Evolutionary conservation across 2,888 invertebrate genomes (phyloP), one percentile per base, ranked within the genome.

Genomic region (Zeuzera pyrina): DNA sequence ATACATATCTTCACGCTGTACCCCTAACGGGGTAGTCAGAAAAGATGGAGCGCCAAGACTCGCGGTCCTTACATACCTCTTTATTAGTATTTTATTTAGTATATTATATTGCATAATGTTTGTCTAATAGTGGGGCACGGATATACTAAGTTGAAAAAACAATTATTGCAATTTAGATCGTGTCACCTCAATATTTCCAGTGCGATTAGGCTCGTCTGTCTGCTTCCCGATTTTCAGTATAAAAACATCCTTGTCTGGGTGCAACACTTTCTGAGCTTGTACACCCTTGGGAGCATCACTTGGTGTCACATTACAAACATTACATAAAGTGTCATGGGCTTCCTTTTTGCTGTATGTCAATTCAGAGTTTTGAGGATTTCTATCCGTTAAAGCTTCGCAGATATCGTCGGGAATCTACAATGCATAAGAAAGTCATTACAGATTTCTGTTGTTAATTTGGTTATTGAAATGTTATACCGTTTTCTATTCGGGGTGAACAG

Each of bases 161-260:
- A 8, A 10, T 21, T 21, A 5, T 21, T n/a, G 8, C 2, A 3
- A 8, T 21, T 10, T 10, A 21, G 10, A 22, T 22, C 4, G n/a
- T 7, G 4, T 32, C 35, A 90, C 90, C 68, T 91, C 91, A 37
- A 88, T 88, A 25, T 86, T 86, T 0, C 89, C 88, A 16, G 89
- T 89, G 3, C 81, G 70, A 36, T 79, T 76, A 0, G 79, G 83
- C 44, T 83, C 83, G 28, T 79, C 79, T 0, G 88, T 87, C 53
- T 92, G 92, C 52, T 91, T 92, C 1, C 92, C 92, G 34, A 93
- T 89, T 49, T 89, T 87, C 28, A 92, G 66, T 3, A 92, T 76
- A 43, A 91, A 91, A 0, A 91, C 86, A 46, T 91, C 91, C 47
- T 89, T 89, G 30, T 91, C 87, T 0, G 89, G 88, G 47, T 91